Base-by-base conservation (phyloP, 2,888 invertebrate species). In the Agriopis leucophaearia region DNA sequence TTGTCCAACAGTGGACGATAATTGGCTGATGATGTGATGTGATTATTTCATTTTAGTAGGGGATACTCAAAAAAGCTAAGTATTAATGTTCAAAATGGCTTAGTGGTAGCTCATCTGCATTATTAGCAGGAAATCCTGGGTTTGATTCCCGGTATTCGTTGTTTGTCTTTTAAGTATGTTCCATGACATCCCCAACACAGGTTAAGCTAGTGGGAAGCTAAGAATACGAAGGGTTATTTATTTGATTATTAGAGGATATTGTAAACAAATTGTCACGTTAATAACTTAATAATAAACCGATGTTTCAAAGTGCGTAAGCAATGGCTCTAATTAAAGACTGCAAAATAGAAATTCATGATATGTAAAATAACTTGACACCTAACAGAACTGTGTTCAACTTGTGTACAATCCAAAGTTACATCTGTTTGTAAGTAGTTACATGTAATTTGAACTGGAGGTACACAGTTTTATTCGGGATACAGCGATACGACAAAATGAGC, bases 241-340 rank as follows among this genome's bases (percentile, higher is more conserved):
- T 38, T 38, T 38, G 38, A 38, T 38, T 8, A 38, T 8, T 38
- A 9, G 4, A 38, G 38, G 9, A 38, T 38, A 38, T 8, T 38
- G 9, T 9, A 38, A 38, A 8, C 8, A 10, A 38, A 38, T 38
- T 10, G 3, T 9, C 3, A 38, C 6, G 8, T 9, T 38, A 7
- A 6, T 50, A 27, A 13, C 27, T 35, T 7, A 50, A 12, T 27
- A 47, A 9, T 48, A 18, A 48, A 10, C 50, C 12, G 27, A 35
- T 50, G 27, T 47, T 6, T 51, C 35, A n/a, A 35, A 35, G 51
- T 54, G 38, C 38, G 68, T 59, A 18, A 66, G 35, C 61, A 62
- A 3, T 63, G n/a, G 35, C 35, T 51, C 47, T 56, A 70, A 36
- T 65, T 16, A 38, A 54, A 38, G 38, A 38, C 52, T n/a, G 52